Conservation (phyloP, 1,140 invertebrate species). For the Brachionus koreanus region DNA sequence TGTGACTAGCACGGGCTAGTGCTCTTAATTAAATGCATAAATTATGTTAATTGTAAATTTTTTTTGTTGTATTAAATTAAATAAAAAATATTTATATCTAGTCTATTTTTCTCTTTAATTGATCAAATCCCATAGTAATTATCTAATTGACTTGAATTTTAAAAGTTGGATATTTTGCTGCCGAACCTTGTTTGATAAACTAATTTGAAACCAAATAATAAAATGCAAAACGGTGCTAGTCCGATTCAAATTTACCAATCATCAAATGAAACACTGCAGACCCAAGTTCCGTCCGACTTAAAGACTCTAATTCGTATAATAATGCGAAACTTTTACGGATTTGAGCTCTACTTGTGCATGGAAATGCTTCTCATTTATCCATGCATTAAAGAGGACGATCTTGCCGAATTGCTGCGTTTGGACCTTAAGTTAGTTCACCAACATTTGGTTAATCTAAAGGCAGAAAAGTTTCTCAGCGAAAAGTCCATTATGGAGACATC, state of each 20-base stretch:
- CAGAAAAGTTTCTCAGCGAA: conserved; percentile 22
- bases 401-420: conserved; percentile 31
- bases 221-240: conserved; percentile 31
- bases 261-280: background rate
- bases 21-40: background rate
- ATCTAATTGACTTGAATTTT: conserved; percentile 8
- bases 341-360: conserved; percentile 33
- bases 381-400: conserved; percentile 35
- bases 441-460: conserved; percentile 22
- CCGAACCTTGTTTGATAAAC: background rate
- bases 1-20: background rate
- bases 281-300: background rate
- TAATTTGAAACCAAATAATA: background rate
- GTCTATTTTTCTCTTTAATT: background rate
- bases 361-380: conserved; percentile 38
- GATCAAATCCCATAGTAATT: background rate
- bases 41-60: background rate
- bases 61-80: background rate
- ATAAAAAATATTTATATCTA: background rate
- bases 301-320: conserved; percentile 21
- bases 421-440: conserved; percentile 22
- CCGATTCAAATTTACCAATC: background rate
- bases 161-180: background rate
- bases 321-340: conserved; percentile 32
- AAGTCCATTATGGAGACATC: conserved; percentile 26